Evolutionary conservation across 2,797 vertebrate genomes (phyloP).

Genomic region (Champsocephalus esox): DNA sequence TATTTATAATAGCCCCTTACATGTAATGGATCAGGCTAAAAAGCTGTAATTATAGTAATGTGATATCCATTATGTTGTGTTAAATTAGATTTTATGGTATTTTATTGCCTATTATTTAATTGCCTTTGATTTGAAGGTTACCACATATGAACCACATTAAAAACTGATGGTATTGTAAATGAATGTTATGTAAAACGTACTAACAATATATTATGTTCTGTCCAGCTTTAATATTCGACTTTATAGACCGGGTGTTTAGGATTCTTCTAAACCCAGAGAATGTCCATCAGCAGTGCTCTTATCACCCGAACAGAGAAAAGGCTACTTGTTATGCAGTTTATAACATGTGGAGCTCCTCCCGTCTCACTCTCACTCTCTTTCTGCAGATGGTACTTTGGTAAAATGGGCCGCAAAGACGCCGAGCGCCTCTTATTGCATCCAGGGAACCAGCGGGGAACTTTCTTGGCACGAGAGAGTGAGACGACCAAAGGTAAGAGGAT

Average conservation of each 20-base stretch:
- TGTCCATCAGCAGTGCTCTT: not conserved
- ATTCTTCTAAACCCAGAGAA: not conserved
- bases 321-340: not conserved
- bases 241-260: not conserved
- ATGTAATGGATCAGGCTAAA: conserved; percentile 3
- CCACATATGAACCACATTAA: not conserved
- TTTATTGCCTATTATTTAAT: not conserved
- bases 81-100: conserved; percentile 7
- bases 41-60: not conserved
- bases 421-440: conserved; percentile 94
- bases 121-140: conserved; percentile 2
- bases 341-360: conserved; percentile 2
- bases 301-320: not conserved
- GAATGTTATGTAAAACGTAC: not conserved
- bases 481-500: conserved; percentile 93
- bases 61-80: not conserved
- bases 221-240: not conserved
- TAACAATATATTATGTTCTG: not conserved
- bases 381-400: conserved; percentile 98
- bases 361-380: conserved; percentile 35
- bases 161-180: not conserved
- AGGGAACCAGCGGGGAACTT: conserved; percentile 96
- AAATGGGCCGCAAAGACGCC: conserved; percentile 98
- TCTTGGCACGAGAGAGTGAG: conserved; percentile 97
- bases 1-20: not conserved